Evolutionary conservation across 2,113 vertebrate species (phyloP).

Genomic region (Pygathrix nemaeus): DNA sequence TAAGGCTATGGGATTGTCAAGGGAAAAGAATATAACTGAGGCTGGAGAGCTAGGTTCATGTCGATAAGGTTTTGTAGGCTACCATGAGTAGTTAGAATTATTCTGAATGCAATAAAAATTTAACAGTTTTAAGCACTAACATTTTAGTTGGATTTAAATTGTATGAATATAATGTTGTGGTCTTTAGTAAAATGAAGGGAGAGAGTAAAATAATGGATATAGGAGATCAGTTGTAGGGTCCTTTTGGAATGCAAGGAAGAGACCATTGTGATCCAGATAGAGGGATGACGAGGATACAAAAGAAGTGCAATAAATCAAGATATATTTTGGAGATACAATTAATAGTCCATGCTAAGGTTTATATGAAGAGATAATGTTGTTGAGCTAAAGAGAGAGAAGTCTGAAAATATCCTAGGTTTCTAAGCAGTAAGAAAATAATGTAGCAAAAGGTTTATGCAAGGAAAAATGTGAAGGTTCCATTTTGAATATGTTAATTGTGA

Average conservation of each 20-base stretch:
- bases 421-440: not conserved
- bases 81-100: not conserved
- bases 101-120: not conserved
- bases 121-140: not conserved
- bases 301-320: not conserved
- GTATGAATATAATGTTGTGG: not conserved
- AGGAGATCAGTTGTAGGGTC: not conserved
- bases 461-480: not conserved
- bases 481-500: not conserved
- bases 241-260: not conserved
- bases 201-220: not conserved
- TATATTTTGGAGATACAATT: not conserved
- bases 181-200: not conserved
- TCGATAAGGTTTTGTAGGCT: not conserved
- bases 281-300: not conserved
- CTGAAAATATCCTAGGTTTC: not conserved
- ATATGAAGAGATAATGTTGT: not conserved
- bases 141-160: not conserved
- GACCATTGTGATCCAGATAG: not conserved
- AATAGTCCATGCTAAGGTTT: not conserved
- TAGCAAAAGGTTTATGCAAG: not conserved
- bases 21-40: not conserved
- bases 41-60: not conserved
- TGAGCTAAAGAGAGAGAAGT: not conserved
- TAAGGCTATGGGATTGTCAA: not conserved